Conservation (phyloP, 2,888 invertebrate genomes). For the Hymenopus coronatus region DNA sequence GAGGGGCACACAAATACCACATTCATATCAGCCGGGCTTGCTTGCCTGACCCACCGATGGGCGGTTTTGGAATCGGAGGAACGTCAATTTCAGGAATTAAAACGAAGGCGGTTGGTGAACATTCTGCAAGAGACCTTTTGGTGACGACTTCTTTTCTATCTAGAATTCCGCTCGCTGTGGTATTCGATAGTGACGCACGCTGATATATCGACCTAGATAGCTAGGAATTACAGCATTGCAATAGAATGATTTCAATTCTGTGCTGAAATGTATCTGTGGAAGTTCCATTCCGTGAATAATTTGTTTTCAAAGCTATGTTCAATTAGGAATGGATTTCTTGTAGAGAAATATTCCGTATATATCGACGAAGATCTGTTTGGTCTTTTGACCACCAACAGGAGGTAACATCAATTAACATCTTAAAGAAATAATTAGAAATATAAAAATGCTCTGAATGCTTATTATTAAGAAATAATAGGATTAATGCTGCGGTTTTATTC, state of each 20-base stretch:
- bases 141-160: background rate
- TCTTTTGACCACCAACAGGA: no score
- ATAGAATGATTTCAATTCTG: background rate
- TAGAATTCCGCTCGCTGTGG: background rate
- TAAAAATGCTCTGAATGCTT: no score
- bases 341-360: no score
- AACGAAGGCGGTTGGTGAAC: background rate
- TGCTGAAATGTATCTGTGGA: background rate
- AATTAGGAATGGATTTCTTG: no score
- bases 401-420: no score
- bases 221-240: background rate
- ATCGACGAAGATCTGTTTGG: no score
- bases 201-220: background rate
- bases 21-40: background rate
- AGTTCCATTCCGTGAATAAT: background rate
- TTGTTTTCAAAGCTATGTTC: background rate
- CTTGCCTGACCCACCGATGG: background rate
- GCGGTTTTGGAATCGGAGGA: background rate
- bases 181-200: background rate
- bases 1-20: background rate
- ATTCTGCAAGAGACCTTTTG: background rate
- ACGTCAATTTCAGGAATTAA: background rate
- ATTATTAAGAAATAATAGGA: no score
- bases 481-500: no score
- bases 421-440: no score